Percentiles rank a stretch among this genome's conserved stretches.
Evolutionary conservation across 1,140 invertebrate genomes (phyloP).

Genomic region (Trichomalopsis sarcophagae): DNA sequence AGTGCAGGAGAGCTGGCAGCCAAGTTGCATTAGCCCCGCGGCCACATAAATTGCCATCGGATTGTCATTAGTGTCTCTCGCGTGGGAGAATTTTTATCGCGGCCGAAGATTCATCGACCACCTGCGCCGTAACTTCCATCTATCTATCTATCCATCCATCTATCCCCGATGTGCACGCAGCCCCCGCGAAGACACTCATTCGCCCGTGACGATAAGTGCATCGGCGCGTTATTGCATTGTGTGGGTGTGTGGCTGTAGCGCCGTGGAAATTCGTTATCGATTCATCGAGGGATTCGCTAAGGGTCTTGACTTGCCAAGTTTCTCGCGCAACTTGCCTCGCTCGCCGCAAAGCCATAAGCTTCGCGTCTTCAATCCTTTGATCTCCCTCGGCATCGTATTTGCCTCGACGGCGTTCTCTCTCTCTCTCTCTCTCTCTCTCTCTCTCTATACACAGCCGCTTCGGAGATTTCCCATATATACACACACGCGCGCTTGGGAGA

Average conservation of each 20-base stretch:
- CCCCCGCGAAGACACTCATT: neutral
- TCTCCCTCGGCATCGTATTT: neutral
- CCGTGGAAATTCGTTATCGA: neutral
- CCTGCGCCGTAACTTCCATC: neutral
- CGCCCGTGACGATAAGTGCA: neutral
- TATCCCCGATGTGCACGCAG: neutral
- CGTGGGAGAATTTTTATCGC: neutral
- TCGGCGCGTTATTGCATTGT: neutral
- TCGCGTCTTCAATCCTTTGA: slow-evolving; percentile 3
- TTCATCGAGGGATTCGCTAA: slow-evolving; percentile 1
- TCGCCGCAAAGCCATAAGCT: neutral
- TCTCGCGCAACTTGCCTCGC: neutral
- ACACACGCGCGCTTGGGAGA: neutral
- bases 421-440: no score
- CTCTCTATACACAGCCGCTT: no score
- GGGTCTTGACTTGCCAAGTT: neutral
- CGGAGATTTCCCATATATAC: neutral
- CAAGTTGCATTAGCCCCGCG: neutral
- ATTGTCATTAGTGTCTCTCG: slow-evolving; percentile 36
- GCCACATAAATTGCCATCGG: slow-evolving; percentile 27
- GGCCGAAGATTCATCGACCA: slow-evolving; percentile 36
- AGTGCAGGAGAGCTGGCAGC: neutral
- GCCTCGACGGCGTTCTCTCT: neutral
- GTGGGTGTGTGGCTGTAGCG: neutral
- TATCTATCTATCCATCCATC: neutral